phyloP scores from a whole-genome alignment of 2,888 invertebrate genomes.

The Podotricha telesiphe region DNA sequence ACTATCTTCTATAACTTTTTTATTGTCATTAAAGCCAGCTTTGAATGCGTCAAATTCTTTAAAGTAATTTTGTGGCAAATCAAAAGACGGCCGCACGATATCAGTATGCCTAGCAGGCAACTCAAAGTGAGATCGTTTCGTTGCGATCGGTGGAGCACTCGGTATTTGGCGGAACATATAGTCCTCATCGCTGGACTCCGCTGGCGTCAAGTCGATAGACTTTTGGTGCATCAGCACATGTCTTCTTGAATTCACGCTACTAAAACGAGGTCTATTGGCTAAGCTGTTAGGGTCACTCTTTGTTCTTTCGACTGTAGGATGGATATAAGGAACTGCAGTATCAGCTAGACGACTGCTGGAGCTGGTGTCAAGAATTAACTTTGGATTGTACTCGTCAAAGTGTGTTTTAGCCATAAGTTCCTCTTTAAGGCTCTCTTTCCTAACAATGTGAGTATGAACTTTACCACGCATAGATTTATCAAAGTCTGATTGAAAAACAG shows the following conservation, averaged over 20 bases:
- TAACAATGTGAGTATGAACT: conserved; percentile 70
- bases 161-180: conserved; percentile 90
- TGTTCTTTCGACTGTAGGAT: conserved; percentile 91
- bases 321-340: conserved; percentile 83
- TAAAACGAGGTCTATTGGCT: conserved; percentile 88
- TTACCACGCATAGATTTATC: conserved; percentile 81
- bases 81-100: conserved; percentile 86
- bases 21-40: conserved; percentile 79
- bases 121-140: conserved; percentile 88
- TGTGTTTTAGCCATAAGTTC: conserved; percentile 87
- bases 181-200: conserved; percentile 93
- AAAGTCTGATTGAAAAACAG: conserved; percentile 85
- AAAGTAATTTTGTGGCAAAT: conserved; percentile 89
- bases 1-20: conserved; percentile 80
- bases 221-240: conserved; percentile 93
- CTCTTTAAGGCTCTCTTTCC: conserved; percentile 84
- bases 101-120: conserved; percentile 83
- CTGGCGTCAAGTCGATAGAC: conserved; percentile 92
- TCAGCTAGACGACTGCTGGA: conserved; percentile 81
- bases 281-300: conserved; percentile 93
- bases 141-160: conserved; percentile 88
- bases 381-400: conserved; percentile 89
- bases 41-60: conserved; percentile 86
- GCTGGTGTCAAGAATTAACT: conserved; percentile 81
- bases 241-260: conserved; percentile 88